Percentiles rank a stretch among this genome's conserved stretches.
phyloP scores from a whole-genome alignment of 2,888 invertebrate species.

The Apantesis nais region DNA sequence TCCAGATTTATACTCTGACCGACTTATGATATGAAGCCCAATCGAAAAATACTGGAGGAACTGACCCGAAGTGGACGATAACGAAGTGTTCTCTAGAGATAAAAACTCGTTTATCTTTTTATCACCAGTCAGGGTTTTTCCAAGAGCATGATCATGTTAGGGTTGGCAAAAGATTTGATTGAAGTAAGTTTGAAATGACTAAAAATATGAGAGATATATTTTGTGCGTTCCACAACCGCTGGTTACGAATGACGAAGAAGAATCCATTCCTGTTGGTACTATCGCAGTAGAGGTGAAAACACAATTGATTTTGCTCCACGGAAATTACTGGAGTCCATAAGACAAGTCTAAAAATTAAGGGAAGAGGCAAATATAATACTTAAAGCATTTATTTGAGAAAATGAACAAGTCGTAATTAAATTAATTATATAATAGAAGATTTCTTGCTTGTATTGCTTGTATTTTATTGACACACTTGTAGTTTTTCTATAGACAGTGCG shows the following conservation, averaged over 20 bases:
- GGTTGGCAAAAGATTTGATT: neutral
- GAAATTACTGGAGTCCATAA: no score
- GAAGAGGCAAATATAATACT: no score
- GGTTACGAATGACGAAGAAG: no score
- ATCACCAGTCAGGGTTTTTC: constrained; percentile 1
- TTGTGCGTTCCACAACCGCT: no score
- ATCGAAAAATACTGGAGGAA: constrained; percentile 31
- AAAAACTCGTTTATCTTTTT: constrained; percentile 40
- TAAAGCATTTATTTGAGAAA: no score
- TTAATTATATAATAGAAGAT: neutral
- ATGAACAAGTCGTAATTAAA: no score
- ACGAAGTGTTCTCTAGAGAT: constrained; percentile 21
- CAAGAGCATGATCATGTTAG: neutral
- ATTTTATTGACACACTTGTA: neutral
- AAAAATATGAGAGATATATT: neutral
- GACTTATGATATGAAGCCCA: constrained; percentile 34
- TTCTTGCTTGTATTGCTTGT: neutral
- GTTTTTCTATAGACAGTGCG: neutral
- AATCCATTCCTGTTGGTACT: no score
- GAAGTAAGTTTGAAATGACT: neutral
- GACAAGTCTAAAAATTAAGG: no score
- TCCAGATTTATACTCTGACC: neutral
- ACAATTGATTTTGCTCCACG: no score
- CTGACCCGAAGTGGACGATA: constrained; percentile 21
- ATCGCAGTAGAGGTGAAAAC: no score